Evolutionary conservation across 1,140 invertebrate genomes (phyloP).

Genomic region (Wiebesia pumilae): DNA sequence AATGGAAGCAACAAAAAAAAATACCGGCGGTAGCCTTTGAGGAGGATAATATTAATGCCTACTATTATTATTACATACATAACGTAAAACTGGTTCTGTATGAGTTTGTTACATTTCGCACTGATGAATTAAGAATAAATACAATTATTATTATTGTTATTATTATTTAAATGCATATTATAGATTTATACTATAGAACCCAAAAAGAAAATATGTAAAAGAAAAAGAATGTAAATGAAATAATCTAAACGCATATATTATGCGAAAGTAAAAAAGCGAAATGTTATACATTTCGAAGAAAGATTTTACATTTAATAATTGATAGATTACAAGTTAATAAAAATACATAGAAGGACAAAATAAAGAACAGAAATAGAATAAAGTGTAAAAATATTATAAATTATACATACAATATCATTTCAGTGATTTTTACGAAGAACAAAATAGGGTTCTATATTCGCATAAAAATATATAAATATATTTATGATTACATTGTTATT

Average conservation of each 20-base stretch:
- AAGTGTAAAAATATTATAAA: conserved; percentile 29
- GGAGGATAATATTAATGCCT: conserved; percentile 26
- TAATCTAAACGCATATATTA: not conserved
- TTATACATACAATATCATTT: conserved; percentile 50
- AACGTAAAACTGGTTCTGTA: no score
- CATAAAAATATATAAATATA: conserved; percentile 58
- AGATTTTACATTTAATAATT: conserved; percentile 2
- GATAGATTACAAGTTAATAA: not conserved
- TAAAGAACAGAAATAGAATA: not conserved
- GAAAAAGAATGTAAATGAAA: not conserved
- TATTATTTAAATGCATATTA: no score
- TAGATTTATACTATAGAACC: no score
- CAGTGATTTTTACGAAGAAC: conserved; percentile 57
- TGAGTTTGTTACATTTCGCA: no score
- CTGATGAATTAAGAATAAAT: not conserved
- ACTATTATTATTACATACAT: conserved; percentile 8
- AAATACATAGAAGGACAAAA: not conserved
- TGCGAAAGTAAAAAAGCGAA: not conserved
- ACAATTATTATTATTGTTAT: conserved; percentile 15
- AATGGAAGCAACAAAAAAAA: conserved; percentile 3
- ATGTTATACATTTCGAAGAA: not conserved
- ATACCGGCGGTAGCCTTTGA: conserved; percentile 46
- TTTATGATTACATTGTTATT: conserved; percentile 63
- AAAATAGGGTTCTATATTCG: conserved; percentile 54
- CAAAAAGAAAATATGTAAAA: not conserved